phyloP scores from a whole-genome alignment of 2,888 invertebrate species.

The Polydrusus pterygomalis region DNA sequence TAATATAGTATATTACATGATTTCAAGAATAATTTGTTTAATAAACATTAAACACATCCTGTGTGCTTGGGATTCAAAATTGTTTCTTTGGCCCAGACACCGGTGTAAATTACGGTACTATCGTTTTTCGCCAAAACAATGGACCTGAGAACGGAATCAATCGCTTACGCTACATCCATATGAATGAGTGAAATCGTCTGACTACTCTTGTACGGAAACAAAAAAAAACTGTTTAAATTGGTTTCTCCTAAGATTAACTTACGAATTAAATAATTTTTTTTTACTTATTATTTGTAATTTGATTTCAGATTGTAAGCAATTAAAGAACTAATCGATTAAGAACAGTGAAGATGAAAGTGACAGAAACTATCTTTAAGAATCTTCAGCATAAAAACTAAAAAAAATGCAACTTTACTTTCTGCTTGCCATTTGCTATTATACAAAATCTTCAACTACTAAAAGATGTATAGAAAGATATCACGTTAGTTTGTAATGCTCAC shows the following conservation, averaged over 20 bases:
- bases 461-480: too few relatives aligned
- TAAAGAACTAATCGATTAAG: not conserved
- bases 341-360: too few relatives aligned
- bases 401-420: too few relatives aligned
- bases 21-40: not conserved
- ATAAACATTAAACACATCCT: slow-evolving; percentile 5
- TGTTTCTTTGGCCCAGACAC: slow-evolving; percentile 18
- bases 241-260: slow-evolving; percentile 1
- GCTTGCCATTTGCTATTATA: too few relatives aligned
- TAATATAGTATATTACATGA: too few relatives aligned
- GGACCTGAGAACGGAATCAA: slow-evolving; percentile 21
- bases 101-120: slow-evolving; percentile 35
- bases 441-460: too few relatives aligned
- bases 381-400: too few relatives aligned
- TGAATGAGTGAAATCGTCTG: slow-evolving; percentile 47
- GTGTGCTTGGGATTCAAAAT: slow-evolving; percentile 3
- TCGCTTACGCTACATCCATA: slow-evolving; percentile 43
- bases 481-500: too few relatives aligned
- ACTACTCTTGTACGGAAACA: slow-evolving; percentile 2
- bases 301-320: too few relatives aligned
- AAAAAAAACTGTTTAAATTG: not conserved
- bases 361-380: too few relatives aligned
- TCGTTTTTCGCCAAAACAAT: slow-evolving; percentile 30
- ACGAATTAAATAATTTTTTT: not conserved
- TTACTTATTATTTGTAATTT: not conserved